Conservation (phyloP, 2,797 vertebrate species). For the Rhinophrynus dorsalis region DNA sequence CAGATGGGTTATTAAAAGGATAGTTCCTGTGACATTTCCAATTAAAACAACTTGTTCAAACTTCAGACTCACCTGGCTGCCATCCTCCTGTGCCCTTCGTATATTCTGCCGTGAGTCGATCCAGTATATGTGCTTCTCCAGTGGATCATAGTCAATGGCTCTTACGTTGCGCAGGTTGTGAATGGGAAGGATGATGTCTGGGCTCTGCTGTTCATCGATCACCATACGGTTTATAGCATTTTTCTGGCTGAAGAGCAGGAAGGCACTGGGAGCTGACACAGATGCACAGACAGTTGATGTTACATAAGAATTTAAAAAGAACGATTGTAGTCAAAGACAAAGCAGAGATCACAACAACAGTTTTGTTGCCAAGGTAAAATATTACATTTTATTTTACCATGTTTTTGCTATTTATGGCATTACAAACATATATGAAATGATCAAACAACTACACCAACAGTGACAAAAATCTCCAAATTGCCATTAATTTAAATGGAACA, state of each 20-base stretch:
- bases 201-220: conserved; percentile 95
- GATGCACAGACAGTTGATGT: neutral
- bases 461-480: too few species aligned
- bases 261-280: conserved; percentile 85
- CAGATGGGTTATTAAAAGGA: too few species aligned
- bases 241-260: conserved; percentile 96
- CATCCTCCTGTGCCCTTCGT: conserved; percentile 88
- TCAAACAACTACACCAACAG: too few species aligned
- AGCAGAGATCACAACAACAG: too few species aligned
- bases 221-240: conserved; percentile 96
- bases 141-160: conserved; percentile 92
- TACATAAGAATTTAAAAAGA: too few species aligned
- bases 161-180: conserved; percentile 91
- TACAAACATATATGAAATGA: too few species aligned
- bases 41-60: neutral
- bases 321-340: too few species aligned
- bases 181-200: conserved; percentile 95
- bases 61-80: conserved; percentile 80
- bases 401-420: too few species aligned
- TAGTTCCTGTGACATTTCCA: too few species aligned
- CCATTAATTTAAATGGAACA: too few species aligned
- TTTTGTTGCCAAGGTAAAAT: too few species aligned
- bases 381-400: too few species aligned
- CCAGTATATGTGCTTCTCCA: conserved; percentile 95
- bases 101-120: conserved; percentile 96